These are phyloP conservation scores for Molorchus minor DNA, from an alignment of 2,888 invertebrate species.

Conservation along the genomic window DNA sequence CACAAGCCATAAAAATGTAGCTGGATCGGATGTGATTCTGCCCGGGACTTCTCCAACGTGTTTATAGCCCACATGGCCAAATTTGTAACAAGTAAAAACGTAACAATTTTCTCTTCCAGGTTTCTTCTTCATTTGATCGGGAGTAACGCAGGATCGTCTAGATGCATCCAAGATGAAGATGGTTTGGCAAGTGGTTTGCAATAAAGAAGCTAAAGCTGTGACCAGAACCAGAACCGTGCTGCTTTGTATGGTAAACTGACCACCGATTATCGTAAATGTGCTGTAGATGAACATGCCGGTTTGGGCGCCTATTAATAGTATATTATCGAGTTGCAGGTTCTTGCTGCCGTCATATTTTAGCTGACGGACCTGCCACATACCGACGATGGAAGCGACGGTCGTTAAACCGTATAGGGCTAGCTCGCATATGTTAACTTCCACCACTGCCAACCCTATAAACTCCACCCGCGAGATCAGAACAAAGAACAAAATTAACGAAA, in stretches of 20 bases:
- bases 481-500: slow-evolving; percentile 68
- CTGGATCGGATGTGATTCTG: slow-evolving; percentile 84
- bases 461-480: slow-evolving; percentile 45
- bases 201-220: slow-evolving; percentile 77
- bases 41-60: slow-evolving; percentile 83
- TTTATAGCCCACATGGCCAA: slow-evolving; percentile 90
- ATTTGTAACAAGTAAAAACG: slow-evolving; percentile 81
- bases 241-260: slow-evolving; percentile 68
- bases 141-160: slow-evolving; percentile 78
- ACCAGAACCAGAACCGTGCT: slow-evolving; percentile 67
- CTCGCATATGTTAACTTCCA: slow-evolving; percentile 79
- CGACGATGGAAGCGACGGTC: slow-evolving; percentile 84
- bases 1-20: slow-evolving; percentile 84
- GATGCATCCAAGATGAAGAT: slow-evolving; percentile 79
- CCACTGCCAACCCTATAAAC: slow-evolving; percentile 41
- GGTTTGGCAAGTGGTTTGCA: slow-evolving; percentile 83
- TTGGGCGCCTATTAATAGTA: slow-evolving; percentile 85
- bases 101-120: slow-evolving; percentile 87
- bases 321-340: slow-evolving; percentile 72
- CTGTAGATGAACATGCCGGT: slow-evolving; percentile 89
- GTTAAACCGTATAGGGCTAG: slow-evolving; percentile 86
- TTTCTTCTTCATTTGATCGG: slow-evolving; percentile 76
- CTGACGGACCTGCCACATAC: slow-evolving; percentile 87
- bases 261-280: slow-evolving; percentile 86
- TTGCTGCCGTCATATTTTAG: slow-evolving; percentile 71